A percentile compares a stretch with the other conserved stretches of the same genome.
Evolutionary conservation across 37 sponge, comb jelly and placozoan species (phyloP).

Genomic region (Tethya wilhelma): DNA sequence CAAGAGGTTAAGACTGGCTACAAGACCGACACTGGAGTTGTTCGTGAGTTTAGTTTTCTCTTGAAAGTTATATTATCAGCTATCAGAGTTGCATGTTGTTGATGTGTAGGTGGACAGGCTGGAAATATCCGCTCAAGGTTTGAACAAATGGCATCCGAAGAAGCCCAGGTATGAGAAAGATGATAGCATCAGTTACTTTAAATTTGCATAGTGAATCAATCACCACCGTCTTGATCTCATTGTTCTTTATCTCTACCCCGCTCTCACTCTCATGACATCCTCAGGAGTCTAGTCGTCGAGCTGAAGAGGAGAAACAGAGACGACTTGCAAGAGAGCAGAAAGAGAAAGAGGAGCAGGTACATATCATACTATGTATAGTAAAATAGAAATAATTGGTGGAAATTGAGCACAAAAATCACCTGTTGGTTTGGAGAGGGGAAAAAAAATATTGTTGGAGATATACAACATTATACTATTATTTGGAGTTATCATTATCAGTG

Average conservation of each 20-base stretch:
- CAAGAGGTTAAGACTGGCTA: conserved; percentile 52
- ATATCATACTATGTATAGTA: not conserved
- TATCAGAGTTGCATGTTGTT: not conserved
- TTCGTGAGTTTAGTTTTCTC: conserved; percentile 17
- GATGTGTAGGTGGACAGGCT: conserved; percentile 55
- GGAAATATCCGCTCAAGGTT: conserved; percentile 72
- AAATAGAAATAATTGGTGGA: not conserved
- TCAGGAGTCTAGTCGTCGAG: conserved; percentile 34
- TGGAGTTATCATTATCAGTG: too few species aligned
- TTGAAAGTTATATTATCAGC: not conserved
- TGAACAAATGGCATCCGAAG: conserved; percentile 76
- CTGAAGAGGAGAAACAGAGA: conserved; percentile 63
- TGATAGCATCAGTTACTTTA: too few species aligned
- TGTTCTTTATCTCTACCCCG: not conserved
- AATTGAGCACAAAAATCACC: too few species aligned
- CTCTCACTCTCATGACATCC: not conserved
- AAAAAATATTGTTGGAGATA: too few species aligned
- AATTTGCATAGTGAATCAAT: not conserved
- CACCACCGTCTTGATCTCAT: not conserved
- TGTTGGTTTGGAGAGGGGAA: too few species aligned
- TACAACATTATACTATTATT: too few species aligned
- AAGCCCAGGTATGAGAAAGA: conserved; percentile 53
- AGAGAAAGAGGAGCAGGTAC: conserved; percentile 42
- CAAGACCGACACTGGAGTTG: conserved; percentile 42
- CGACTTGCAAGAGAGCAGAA: conserved; percentile 50